A percentile compares a stretch with the other conserved stretches of the same genome.
phyloP scores from a whole-genome alignment of 2,797 vertebrate species.

The Xiphophorus birchmanni region DNA sequence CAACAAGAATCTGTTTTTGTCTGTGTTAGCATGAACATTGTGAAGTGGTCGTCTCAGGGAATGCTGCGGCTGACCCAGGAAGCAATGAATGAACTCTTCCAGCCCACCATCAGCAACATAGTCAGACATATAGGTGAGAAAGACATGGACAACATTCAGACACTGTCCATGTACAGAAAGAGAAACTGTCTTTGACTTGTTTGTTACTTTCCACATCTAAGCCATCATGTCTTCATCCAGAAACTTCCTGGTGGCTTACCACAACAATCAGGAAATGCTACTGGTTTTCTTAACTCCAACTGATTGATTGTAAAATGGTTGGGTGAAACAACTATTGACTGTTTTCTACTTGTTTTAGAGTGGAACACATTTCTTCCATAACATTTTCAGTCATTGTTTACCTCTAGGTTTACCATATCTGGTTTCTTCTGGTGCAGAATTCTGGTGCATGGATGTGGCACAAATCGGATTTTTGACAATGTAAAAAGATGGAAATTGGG shows the following conservation, averaged over 20 bases:
- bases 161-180: background rate
- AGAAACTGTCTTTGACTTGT: background rate
- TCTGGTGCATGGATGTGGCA: no score
- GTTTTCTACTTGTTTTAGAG: background rate
- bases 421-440: no score
- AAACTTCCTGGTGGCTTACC: background rate
- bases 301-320: background rate
- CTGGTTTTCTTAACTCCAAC: background rate
- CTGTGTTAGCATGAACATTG: slow-evolving; percentile 87
- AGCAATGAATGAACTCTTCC: slow-evolving; percentile 95
- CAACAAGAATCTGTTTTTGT: slow-evolving; percentile 8
- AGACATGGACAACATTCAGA: background rate
- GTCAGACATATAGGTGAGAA: slow-evolving; percentile 91
- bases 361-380: background rate
- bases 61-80: slow-evolving; percentile 93
- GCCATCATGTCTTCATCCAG: background rate
- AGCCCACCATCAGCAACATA: slow-evolving; percentile 91
- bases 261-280: background rate
- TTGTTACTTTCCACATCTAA: background rate
- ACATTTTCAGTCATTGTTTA: no score
- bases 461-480: background rate
- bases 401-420: no score
- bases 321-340: background rate
- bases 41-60: slow-evolving; percentile 98
- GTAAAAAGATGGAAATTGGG: background rate